These are phyloP conservation scores for Eulemur coronatus DNA, from an alignment of 2,797 vertebrate genomes.

Conservation along the genomic window DNA sequence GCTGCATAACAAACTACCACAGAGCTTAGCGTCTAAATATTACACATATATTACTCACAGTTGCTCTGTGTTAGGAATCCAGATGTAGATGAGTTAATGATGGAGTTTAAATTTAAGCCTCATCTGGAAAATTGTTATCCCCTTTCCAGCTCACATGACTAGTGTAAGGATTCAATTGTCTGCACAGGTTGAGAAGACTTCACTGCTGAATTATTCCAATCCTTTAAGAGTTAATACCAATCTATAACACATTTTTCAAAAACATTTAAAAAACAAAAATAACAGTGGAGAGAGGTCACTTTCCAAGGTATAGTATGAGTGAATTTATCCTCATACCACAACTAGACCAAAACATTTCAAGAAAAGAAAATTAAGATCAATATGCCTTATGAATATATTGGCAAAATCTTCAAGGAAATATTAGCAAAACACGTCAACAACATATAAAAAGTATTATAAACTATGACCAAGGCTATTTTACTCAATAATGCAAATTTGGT, in stretches of 20 bases:
- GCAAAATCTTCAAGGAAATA: not conserved
- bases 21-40: not conserved
- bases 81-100: not conserved
- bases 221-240: not conserved
- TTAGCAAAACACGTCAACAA: not conserved
- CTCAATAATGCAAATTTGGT: not conserved
- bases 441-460: not conserved
- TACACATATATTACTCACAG: not conserved
- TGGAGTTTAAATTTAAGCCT: not conserved
- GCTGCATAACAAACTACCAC: not conserved
- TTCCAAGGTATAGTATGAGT: not conserved
- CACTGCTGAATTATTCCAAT: not conserved
- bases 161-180: not conserved
- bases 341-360: not conserved
- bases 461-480: not conserved
- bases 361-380: not conserved
- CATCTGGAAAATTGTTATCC: not conserved
- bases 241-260: not conserved
- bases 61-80: not conserved
- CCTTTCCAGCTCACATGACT: not conserved
- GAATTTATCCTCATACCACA: not conserved
- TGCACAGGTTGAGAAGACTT: not conserved
- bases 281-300: not conserved
- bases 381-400: not conserved
- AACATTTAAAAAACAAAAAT: too few relatives aligned